Percentiles rank a stretch among this genome's conserved stretches.
These are phyloP conservation scores for Whitmania pigra DNA, from an alignment of 1,140 invertebrate species.

Conservation along the genomic window DNA sequence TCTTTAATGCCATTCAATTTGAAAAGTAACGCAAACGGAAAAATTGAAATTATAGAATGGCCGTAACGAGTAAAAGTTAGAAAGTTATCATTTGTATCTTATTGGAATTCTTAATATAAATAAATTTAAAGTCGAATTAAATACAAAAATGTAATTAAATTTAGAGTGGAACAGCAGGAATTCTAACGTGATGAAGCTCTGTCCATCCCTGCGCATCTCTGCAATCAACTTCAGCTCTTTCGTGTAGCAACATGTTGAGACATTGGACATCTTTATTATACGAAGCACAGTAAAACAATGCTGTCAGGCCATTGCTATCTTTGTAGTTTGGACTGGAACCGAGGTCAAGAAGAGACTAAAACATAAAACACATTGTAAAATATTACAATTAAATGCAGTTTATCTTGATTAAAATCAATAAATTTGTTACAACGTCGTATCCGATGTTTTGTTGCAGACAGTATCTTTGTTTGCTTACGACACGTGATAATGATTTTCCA, in stretches of 20 bases:
- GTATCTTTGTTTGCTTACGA: no score
- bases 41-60: neutral
- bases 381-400: neutral
- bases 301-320: conserved; percentile 80
- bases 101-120: neutral
- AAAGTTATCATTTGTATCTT: neutral
- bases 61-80: neutral
- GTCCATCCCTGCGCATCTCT: conserved; percentile 94
- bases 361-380: conserved; percentile 17
- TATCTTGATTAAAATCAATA: conserved; percentile 1
- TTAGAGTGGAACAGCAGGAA: neutral
- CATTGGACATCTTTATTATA: conserved; percentile 60
- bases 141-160: no score
- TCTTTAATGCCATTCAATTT: no score
- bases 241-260: conserved; percentile 80
- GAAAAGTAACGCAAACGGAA: no score
- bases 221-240: conserved; percentile 82
- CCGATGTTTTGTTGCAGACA: neutral
- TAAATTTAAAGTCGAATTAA: neutral
- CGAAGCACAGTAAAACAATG: conserved; percentile 82
- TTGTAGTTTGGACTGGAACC: conserved; percentile 94
- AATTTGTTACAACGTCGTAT: neutral
- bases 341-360: conserved; percentile 69
- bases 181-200: conserved; percentile 86
- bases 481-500: neutral